These are phyloP conservation scores for Cordilura impudica DNA, from an alignment of 2,888 invertebrate species.

Conservation along the genomic window DNA sequence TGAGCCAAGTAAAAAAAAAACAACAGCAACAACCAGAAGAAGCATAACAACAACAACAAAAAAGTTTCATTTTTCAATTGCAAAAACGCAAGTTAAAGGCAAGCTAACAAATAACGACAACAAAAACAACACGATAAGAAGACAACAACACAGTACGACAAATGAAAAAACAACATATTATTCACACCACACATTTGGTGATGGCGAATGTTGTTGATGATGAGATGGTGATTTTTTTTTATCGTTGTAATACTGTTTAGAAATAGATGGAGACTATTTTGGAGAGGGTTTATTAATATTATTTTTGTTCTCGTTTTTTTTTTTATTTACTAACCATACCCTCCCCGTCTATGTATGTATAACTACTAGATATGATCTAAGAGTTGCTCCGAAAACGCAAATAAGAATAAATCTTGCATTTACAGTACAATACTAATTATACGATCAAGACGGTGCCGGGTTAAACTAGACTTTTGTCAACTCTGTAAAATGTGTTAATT, in stretches of 20 bases:
- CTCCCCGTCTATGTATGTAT: not conserved
- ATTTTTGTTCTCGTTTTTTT: conserved; percentile 10
- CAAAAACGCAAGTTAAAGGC: conserved; percentile 59
- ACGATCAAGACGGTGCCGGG: not conserved
- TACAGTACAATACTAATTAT: not conserved
- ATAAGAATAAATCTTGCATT: conserved; percentile 36
- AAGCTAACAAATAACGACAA: conserved; percentile 55
- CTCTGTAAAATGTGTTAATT: not conserved
- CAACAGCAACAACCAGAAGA: conserved; percentile 51
- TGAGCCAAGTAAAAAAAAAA: conserved; percentile 58
- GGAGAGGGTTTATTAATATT: conserved; percentile 35
- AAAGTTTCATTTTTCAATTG: conserved; percentile 42
- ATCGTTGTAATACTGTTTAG: conserved; percentile 26
- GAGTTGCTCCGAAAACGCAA: conserved; percentile 37
- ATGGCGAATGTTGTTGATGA: conserved; percentile 21
- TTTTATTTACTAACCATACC: conserved; percentile 5
- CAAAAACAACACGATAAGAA: conserved; percentile 59
- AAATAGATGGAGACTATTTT: conserved; percentile 7
- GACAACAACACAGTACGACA: conserved; percentile 55
- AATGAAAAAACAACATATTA: conserved; percentile 50
- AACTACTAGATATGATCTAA: conserved; percentile 23
- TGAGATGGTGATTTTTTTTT: conserved; percentile 31
- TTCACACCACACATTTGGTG: conserved; percentile 40
- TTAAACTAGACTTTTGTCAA: not conserved
- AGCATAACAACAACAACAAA: conserved; percentile 44